Percentiles rank a stretch among this genome's conserved stretches.
Evolutionary conservation across 2,797 vertebrate genomes (phyloP).

Genomic region (Lagorchestes hirsutus): DNA sequence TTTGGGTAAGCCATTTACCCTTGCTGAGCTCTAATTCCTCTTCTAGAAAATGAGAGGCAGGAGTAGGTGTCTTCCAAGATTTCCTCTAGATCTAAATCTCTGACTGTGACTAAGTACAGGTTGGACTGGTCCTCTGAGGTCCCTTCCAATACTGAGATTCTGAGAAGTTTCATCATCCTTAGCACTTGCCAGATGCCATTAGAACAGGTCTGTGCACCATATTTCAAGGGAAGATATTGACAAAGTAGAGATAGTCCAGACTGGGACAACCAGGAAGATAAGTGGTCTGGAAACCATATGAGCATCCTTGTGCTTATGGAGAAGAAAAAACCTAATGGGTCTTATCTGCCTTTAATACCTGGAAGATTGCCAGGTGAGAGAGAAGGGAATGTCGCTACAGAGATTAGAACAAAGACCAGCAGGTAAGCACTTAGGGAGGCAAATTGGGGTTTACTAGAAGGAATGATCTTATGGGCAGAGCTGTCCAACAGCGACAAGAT

Average conservation of each 20-base stretch:
- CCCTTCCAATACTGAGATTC: background rate
- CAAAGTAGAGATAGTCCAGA: background rate
- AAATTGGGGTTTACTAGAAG: background rate
- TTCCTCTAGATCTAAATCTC: background rate
- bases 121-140: background rate
- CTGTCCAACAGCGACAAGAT: background rate
- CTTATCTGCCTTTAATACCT: background rate
- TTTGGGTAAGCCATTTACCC: background rate
- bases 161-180: background rate
- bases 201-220: background rate
- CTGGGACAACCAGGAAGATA: background rate
- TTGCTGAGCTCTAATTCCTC: background rate
- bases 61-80: background rate
- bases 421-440: constrained; percentile 1
- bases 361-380: background rate
- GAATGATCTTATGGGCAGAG: background rate
- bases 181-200: background rate
- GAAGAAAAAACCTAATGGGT: background rate
- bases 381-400: background rate
- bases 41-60: background rate
- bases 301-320: background rate
- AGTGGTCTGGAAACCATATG: background rate
- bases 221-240: background rate
- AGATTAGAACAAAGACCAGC: background rate
- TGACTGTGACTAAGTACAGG: background rate